phyloP scores from a whole-genome alignment of 2,113 vertebrate species.

The Sporophila hypoxantha region DNA sequence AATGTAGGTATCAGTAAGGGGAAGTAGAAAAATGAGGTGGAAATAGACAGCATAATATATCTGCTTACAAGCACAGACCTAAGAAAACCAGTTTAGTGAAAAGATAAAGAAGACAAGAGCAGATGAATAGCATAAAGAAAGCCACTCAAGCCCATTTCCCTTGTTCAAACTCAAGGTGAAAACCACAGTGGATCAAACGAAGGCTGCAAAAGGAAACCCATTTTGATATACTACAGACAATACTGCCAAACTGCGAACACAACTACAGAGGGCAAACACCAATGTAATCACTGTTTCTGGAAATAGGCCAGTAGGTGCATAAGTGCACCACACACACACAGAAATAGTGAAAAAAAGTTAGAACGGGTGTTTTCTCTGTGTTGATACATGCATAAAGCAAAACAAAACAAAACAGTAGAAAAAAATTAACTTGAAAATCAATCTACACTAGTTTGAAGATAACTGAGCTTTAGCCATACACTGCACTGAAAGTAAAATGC shows the following conservation, averaged over 20 bases:
- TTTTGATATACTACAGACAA: neutral
- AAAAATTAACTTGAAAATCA: neutral
- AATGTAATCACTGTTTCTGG: neutral
- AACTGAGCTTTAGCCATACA: neutral
- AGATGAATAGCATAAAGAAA: neutral
- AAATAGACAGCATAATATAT: neutral
- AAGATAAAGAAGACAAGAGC: neutral
- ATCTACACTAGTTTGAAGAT: neutral
- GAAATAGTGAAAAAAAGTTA: neutral
- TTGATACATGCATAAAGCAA: neutral
- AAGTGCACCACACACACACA: neutral
- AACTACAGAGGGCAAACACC: neutral
- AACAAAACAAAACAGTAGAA: neutral
- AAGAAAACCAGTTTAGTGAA: neutral
- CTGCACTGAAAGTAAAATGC: neutral
- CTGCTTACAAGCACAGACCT: neutral
- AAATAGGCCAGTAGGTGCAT: neutral
- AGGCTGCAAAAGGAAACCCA: neutral
- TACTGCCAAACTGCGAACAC: rapidly evolving
- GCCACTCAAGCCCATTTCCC: neutral
- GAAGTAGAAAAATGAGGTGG: neutral
- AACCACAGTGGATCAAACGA: neutral
- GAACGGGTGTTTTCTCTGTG: neutral
- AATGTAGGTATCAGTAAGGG: neutral
- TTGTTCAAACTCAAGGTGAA: neutral